Evolutionary conservation across 2,113 vertebrate genomes (phyloP).

Genomic region (Triplophysa siluroides): DNA sequence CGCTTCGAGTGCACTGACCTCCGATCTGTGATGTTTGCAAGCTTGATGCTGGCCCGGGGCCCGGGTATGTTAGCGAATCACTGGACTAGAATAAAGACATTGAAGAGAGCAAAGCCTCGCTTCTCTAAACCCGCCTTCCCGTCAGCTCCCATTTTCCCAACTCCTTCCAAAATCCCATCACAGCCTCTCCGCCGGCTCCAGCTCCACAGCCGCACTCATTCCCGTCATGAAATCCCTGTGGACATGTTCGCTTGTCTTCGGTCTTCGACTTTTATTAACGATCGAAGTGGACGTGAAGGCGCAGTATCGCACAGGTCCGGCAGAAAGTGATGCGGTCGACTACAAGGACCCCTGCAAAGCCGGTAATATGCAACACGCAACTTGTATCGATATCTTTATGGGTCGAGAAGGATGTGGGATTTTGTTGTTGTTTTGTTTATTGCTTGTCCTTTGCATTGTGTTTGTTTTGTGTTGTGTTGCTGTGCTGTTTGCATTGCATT

Average conservation of each 20-base stretch:
- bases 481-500: not conserved
- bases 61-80: constrained; percentile 60
- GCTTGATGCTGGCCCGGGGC: constrained; percentile 50
- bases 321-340: constrained; percentile 66
- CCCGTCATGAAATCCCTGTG: constrained; percentile 62
- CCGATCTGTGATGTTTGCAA: constrained; percentile 33
- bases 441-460: not conserved
- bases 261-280: constrained; percentile 56
- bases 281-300: constrained; percentile 56
- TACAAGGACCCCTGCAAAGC: constrained; percentile 80
- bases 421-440: no score
- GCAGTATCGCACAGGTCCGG: constrained; percentile 40
- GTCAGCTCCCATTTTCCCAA: constrained; percentile 42
- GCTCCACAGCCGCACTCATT: constrained; percentile 36
- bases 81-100: constrained; percentile 66
- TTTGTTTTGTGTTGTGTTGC: not conserved
- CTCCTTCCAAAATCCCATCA: constrained; percentile 35
- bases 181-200: constrained; percentile 13
- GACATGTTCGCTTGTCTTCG: constrained; percentile 59
- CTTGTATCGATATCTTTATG: not conserved
- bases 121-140: constrained; percentile 56
- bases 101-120: constrained; percentile 58
- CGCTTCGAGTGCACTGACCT: constrained; percentile 17
- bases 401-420: not conserved
- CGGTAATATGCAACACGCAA: constrained; percentile 60